Evolutionary conservation across 2,888 invertebrate species (phyloP).

Genomic region (Latrodectus elegans): DNA sequence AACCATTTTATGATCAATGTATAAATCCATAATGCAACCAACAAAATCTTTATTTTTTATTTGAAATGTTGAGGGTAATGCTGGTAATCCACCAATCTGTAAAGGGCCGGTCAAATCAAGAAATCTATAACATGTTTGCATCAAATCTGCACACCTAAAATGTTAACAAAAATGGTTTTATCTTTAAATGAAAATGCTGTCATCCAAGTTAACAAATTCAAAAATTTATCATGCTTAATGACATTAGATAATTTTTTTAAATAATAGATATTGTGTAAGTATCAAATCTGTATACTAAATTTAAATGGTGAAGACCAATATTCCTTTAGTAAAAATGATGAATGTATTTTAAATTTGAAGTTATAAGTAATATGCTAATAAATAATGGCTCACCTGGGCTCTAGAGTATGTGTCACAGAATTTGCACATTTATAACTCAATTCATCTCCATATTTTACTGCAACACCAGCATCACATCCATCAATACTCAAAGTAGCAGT

Average conservation of each 20-base stretch:
- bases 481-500: conserved; percentile 89
- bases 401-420: conserved; percentile 83
- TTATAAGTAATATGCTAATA: not conserved
- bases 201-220: too few species aligned
- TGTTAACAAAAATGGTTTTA: not conserved
- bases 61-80: conserved; percentile 79
- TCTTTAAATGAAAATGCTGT: not conserved
- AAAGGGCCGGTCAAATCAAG: conserved; percentile 92
- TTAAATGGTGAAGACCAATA: too few species aligned
- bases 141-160: conserved; percentile 76
- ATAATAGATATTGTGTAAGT: too few species aligned
- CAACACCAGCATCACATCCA: conserved; percentile 89
- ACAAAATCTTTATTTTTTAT: conserved; percentile 81
- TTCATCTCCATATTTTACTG: conserved; percentile 82
- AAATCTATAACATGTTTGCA: conserved; percentile 81
- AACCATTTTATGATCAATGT: conserved; percentile 88
- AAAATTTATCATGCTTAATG: too few species aligned
- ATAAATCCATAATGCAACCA: conserved; percentile 92
- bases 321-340: too few species aligned
- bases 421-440: conserved; percentile 90
- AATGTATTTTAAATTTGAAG: not conserved
- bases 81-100: conserved; percentile 92
- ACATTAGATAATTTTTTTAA: too few species aligned
- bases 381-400: conserved; percentile 78
- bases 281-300: too few species aligned